phyloP scores from a whole-genome alignment of 2,113 vertebrate genomes.

The Cryptoleucopteryx plumbea region DNA sequence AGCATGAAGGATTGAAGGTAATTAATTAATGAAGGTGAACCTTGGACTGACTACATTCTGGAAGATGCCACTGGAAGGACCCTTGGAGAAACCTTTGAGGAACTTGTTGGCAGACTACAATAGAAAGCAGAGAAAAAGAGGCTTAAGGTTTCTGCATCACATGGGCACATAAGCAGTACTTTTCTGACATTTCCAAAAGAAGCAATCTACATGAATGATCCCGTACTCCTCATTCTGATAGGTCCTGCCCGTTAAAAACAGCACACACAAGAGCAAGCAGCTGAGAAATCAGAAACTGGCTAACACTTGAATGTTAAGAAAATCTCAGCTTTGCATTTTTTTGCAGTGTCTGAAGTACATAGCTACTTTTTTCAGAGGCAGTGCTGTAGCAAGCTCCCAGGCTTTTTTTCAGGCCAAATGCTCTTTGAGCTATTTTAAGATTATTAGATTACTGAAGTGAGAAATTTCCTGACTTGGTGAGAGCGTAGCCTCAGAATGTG shows the following conservation, averaged over 20 bases:
- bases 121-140: neutral
- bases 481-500: neutral
- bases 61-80: neutral
- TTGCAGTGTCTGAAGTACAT: neutral
- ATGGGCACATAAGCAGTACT: neutral
- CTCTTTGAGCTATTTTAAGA: conserved; percentile 33
- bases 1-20: neutral
- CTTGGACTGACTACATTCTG: neutral
- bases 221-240: neutral
- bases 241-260: neutral
- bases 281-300: neutral
- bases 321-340: neutral
- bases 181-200: neutral
- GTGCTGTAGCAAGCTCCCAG: neutral
- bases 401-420: neutral
- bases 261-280: neutral
- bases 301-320: neutral
- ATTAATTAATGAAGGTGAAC: neutral
- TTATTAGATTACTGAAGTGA: conserved; percentile 39
- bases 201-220: neutral
- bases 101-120: neutral
- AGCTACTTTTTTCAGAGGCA: neutral
- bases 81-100: neutral
- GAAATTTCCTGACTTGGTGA: conserved; percentile 22
- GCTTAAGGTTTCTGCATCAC: neutral